Conservation (phyloP, 2,113 vertebrate species). For the Podarcis cretensis region DNA sequence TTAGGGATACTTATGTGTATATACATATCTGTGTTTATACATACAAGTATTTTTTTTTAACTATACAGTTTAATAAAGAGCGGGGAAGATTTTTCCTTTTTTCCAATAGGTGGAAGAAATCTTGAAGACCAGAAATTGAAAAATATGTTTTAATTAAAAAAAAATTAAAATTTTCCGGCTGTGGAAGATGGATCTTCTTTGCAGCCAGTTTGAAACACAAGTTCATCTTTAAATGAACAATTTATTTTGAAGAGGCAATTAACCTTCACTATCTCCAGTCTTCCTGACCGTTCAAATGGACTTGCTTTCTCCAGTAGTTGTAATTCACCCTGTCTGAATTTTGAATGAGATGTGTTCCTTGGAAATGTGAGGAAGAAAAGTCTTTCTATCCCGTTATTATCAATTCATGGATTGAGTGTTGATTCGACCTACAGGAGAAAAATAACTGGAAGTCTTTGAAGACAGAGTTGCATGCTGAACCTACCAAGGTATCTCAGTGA, state of each 20-base stretch:
- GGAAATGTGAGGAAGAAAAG: conserved; percentile 87
- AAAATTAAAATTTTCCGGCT: conserved; percentile 67
- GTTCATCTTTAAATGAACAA: conserved; percentile 70
- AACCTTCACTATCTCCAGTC: conserved; percentile 78
- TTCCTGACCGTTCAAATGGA: conserved; percentile 79
- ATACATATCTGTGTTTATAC: conserved; percentile 65
- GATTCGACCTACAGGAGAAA: conserved; percentile 92
- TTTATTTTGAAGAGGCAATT: conserved; percentile 74
- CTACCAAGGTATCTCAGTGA: conserved; percentile 81
- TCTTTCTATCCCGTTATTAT: conserved; percentile 87
- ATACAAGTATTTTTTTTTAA: conserved; percentile 65
- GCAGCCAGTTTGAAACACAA: conserved; percentile 71
- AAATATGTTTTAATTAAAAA: conserved; percentile 76
- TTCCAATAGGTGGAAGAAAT: conserved; percentile 88
- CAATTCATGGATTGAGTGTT: conserved; percentile 98
- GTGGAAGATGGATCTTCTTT: conserved; percentile 84
- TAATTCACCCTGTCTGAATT: conserved; percentile 81
- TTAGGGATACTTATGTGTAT: conserved; percentile 51
- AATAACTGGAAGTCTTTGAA: conserved; percentile 80
- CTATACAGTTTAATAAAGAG: conserved; percentile 76
- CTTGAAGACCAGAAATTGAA: conserved; percentile 87
- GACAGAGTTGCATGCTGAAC: conserved; percentile 72
- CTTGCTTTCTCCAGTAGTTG: conserved; percentile 80
- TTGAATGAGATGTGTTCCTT: conserved; percentile 79
- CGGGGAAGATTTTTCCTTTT: conserved; percentile 84